Evolutionary conservation across 2,888 invertebrate genomes (phyloP).

Genomic region (Melieria crassipennis): DNA sequence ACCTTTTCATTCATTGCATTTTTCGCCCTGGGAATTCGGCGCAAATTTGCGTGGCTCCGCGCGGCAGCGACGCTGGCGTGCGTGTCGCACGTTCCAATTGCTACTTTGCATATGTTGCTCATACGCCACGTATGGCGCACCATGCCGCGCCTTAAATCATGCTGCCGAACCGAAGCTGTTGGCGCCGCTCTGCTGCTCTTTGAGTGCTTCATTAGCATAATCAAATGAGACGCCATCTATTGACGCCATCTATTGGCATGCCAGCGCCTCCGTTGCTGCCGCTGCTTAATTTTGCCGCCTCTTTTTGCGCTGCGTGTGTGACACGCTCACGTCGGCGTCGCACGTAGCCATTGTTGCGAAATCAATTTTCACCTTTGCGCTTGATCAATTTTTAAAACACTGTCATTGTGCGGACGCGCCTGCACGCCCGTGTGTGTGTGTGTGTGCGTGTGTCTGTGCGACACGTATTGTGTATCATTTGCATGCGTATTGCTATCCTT

Average conservation of each 20-base stretch:
- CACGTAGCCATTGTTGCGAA: slow-evolving; percentile 46
- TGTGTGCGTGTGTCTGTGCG: not conserved
- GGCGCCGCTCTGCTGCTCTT: not conserved
- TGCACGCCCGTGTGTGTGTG: too few relatives aligned
- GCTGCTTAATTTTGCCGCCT: too few relatives aligned
- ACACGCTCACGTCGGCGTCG: not conserved
- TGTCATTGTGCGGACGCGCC: not conserved
- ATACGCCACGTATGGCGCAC: too few relatives aligned
- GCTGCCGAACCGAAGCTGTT: not conserved
- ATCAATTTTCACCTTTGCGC: slow-evolving; percentile 59
- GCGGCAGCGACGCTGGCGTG: too few relatives aligned
- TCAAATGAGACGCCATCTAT: slow-evolving; percentile 14
- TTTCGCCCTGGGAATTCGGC: too few relatives aligned
- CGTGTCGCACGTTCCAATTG: too few relatives aligned
- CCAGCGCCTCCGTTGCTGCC: slow-evolving; percentile 9
- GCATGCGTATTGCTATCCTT: slow-evolving; percentile 6
- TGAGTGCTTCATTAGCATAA: slow-evolving; percentile 31
- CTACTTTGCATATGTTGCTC: too few relatives aligned
- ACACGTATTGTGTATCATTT: not conserved
- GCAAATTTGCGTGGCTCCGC: too few relatives aligned
- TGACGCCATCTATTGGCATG: not conserved
- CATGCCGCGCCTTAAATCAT: too few relatives aligned
- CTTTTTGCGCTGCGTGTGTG: too few relatives aligned
- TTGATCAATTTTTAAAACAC: slow-evolving; percentile 49
- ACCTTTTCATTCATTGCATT: too few relatives aligned